Percentiles rank a stretch among this genome's conserved stretches.
phyloP scores from a whole-genome alignment of 2,797 vertebrate species.

The Gymnodraco acuticeps region DNA sequence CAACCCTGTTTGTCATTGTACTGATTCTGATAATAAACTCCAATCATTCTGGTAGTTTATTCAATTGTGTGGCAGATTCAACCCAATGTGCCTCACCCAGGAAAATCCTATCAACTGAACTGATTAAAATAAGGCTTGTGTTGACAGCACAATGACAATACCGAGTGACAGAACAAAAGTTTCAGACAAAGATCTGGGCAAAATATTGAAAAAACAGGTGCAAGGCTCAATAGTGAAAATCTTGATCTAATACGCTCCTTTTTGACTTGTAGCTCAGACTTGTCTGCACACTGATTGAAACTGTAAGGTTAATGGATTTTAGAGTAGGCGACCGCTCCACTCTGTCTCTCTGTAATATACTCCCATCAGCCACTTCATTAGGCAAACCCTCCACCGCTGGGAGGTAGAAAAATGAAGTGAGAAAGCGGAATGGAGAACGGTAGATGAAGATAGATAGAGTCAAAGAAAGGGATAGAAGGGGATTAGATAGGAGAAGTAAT shows the following conservation, averaged over 20 bases:
- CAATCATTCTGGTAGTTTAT: too few species aligned
- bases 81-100: not conserved
- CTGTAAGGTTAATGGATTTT: conserved; percentile 84
- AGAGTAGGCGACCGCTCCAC: conserved; percentile 80
- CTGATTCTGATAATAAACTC: not conserved
- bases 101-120: not conserved
- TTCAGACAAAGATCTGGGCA: conserved; percentile 34
- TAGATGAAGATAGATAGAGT: conserved; percentile 69
- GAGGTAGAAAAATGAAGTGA: conserved; percentile 76
- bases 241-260: conserved; percentile 56
- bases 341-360: conserved; percentile 82
- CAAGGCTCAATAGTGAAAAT: conserved; percentile 45
- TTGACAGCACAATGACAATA: conserved; percentile 1
- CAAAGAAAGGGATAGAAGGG: conserved; percentile 48
- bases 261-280: conserved; percentile 68
- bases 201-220: conserved; percentile 48
- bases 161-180: not conserved
- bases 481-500: conserved; percentile 51
- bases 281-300: conserved; percentile 76
- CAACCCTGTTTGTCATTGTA: not conserved
- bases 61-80: too few species aligned
- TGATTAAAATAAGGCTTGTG: not conserved
- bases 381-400: conserved; percentile 76
- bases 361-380: conserved; percentile 83
- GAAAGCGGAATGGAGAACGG: conserved; percentile 54